phyloP scores from a whole-genome alignment of 2,113 vertebrate species.

The Dipodomys spectabilis region DNA sequence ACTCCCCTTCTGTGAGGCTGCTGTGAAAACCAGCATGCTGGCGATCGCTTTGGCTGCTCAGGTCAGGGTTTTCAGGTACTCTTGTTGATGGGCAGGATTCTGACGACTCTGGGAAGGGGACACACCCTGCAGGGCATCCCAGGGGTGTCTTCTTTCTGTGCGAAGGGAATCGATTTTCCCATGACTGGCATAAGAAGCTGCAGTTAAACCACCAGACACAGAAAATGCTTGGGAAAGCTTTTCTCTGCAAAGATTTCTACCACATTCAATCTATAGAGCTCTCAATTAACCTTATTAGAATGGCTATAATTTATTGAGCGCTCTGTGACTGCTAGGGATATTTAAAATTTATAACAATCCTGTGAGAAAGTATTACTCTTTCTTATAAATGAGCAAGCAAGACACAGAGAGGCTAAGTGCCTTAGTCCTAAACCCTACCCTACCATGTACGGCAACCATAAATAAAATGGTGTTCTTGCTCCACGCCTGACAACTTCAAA shows the following conservation, averaged over 20 bases:
- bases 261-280: not conserved
- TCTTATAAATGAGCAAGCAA: not conserved
- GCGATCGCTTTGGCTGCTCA: not conserved
- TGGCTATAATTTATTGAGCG: not conserved
- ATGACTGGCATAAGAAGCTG: accelerated
- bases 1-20: not conserved
- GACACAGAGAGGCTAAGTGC: not conserved
- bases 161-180: not conserved
- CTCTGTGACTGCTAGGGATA: not conserved
- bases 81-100: not conserved
- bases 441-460: accelerated
- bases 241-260: not conserved
- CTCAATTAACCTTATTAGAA: not conserved
- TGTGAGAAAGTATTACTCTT: not conserved
- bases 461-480: not conserved
- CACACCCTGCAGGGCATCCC: accelerated
- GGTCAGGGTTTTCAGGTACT: too few relatives aligned
- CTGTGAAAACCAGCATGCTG: not conserved
- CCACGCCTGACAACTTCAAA: not conserved
- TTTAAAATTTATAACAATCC: not conserved
- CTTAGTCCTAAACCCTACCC: not conserved
- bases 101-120: not conserved
- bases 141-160: not conserved
- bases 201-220: not conserved
- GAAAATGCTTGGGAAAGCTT: not conserved